Base-by-base conservation (phyloP, 2,797 vertebrate species). In the Taeniopygia guttata region DNA sequence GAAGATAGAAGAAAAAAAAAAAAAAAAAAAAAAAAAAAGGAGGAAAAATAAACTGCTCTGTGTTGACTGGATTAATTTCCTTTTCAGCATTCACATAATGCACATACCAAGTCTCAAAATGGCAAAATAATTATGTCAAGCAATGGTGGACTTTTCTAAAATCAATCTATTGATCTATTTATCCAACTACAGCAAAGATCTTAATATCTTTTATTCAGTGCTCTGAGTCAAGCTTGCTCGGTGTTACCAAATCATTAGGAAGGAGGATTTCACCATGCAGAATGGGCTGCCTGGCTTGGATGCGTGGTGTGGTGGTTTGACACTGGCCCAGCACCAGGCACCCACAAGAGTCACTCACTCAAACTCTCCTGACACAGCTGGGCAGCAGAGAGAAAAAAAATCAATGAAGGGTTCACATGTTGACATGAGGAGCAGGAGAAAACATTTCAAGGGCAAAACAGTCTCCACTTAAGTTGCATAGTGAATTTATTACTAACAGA, bases 271-370 rank as follows among this genome's bases (percentile, higher is more conserved):
- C 3, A 2, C 40, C 51, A 5, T 7, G 43, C 55, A 66, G 51
- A 84, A 64, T 58, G 45, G 22, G 46, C 34, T 87, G 25, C 32
- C 62, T 72, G 69, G 42, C n/a, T 18, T 27, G 59, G 34, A 20
- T 56, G 29, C 9, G 1, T 8, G 5, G 18, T 22, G 62, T 16
- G 5, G 2, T 3, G 5, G 22, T 66, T 66, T 46, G n/a, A 66
- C 22, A 11, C n/a, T 32, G 27, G 43, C 22, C 51, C 51, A 56
- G 13, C 0, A 0, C 29, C 42, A 67, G 22, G 22, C 42, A 66
- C 76, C 18, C n/a, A 38, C 0, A 0, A 32, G 40, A 46, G 42
- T 8, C 0, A 0, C 29, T 40, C 5, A 0, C 7, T 75, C 27
- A 40, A 22, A 29, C 13, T 40, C 56, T 40, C 34, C 27, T 26